These are phyloP conservation scores for Leucopsar rothschildi DNA, from an alignment of 2,113 vertebrate genomes.

Conservation along the genomic window DNA sequence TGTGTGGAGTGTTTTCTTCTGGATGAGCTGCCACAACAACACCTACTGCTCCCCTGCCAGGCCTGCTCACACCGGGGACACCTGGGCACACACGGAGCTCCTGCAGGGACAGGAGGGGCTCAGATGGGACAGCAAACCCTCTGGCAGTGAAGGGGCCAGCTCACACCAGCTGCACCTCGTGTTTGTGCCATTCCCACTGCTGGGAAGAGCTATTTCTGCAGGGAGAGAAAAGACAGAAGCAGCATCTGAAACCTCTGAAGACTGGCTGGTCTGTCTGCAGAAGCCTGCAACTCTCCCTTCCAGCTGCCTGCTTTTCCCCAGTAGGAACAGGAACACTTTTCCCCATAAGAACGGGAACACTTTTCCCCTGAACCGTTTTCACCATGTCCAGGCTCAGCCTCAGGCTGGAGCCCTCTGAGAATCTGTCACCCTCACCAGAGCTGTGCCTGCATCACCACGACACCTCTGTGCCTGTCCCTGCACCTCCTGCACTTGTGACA, in stretches of 20 bases:
- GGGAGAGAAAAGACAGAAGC: background rate
- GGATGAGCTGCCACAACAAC: background rate
- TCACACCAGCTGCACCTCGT: background rate
- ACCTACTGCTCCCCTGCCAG: background rate
- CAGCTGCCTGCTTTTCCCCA: background rate
- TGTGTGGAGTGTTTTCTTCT: background rate
- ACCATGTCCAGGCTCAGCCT: background rate
- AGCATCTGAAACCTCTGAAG: background rate
- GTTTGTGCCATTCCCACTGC: background rate
- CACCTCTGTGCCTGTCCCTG: background rate
- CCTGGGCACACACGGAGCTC: background rate
- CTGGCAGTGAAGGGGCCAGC: background rate
- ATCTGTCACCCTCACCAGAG: background rate
- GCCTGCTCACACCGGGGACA: background rate
- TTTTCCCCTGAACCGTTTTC: background rate
- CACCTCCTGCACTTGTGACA: accelerated
- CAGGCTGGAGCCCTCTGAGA: background rate
- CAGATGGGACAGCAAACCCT: accelerated
- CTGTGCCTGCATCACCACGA: background rate
- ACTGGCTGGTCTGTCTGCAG: background rate
- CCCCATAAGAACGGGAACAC: too few species aligned
- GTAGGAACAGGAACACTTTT: background rate
- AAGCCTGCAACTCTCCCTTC: background rate
- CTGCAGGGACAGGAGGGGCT: accelerated
- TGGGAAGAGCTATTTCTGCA: background rate